Percentiles rank a stretch among this genome's conserved stretches.
phyloP scores from a whole-genome alignment of 2,888 invertebrate genomes.

The Colletes collaris region DNA sequence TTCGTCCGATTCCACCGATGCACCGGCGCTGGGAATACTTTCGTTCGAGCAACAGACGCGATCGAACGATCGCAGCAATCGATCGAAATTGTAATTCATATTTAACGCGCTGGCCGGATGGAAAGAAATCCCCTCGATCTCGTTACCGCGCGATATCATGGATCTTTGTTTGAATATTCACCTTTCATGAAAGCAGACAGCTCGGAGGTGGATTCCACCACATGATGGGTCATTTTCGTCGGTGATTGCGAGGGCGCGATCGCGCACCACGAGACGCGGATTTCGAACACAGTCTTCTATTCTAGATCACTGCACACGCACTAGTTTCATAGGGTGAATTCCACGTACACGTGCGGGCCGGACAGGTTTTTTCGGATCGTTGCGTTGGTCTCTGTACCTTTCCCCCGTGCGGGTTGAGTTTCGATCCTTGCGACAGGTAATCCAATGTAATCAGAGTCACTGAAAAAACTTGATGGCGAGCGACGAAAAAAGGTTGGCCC shows the following conservation, averaged over 20 bases:
- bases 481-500: background rate
- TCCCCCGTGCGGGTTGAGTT: background rate
- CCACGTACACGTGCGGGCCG: constrained; percentile 35
- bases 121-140: too few relatives aligned
- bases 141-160: too few relatives aligned
- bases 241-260: background rate
- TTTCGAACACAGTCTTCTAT: constrained; percentile 29
- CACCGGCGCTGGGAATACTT: too few relatives aligned
- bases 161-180: constrained; percentile 60
- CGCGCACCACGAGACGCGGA: constrained; percentile 31
- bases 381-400: background rate
- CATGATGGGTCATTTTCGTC: constrained; percentile 75
- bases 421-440: background rate
- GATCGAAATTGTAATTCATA: too few relatives aligned
- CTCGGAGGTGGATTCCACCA: constrained; percentile 76
- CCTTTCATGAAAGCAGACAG: constrained; percentile 79
- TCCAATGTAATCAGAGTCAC: constrained; percentile 1
- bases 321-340: constrained; percentile 22
- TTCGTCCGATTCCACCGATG: too few relatives aligned
- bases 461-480: background rate
- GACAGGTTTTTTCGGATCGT: background rate
- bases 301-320: constrained; percentile 55
- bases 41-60: too few relatives aligned
- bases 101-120: too few relatives aligned
- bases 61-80: too few relatives aligned